These are phyloP conservation scores for Diploptera punctata DNA, from an alignment of 2,888 invertebrate genomes.

Conservation along the genomic window DNA sequence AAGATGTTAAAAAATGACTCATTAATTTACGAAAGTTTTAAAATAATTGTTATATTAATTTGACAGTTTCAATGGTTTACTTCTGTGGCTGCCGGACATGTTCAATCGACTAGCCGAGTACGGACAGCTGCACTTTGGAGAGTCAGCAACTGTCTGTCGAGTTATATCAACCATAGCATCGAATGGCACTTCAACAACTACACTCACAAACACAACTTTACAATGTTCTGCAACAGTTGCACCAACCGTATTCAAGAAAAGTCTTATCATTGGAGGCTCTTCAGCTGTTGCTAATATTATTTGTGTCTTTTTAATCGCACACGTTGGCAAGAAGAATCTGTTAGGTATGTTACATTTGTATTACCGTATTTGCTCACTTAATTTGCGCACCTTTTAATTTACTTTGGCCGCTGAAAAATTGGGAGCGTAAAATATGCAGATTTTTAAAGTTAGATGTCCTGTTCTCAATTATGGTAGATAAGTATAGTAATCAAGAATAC, in stretches of 20 bases:
- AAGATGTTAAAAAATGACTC: too few species aligned
- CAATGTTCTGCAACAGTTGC: constrained; percentile 29
- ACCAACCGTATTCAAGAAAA: constrained; percentile 39
- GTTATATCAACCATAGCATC: constrained; percentile 9
- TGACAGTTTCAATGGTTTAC: constrained; percentile 47
- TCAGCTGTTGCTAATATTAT: constrained; percentile 36
- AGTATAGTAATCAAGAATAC: too few species aligned
- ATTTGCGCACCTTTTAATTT: too few species aligned
- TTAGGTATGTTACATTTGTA: constrained; percentile 39
- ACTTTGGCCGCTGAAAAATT: too few species aligned
- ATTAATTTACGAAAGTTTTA: too few species aligned
- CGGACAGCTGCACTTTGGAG: constrained; percentile 47
- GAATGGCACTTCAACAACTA: neutral
- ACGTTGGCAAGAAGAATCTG: constrained; percentile 40
- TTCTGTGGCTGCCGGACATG: constrained; percentile 54
- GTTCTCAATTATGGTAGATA: too few species aligned
- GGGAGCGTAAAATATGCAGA: too few species aligned
- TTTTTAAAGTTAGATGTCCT: too few species aligned
- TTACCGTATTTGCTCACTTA: too few species aligned
- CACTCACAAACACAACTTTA: neutral
- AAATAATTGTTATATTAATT: constrained; percentile 16
- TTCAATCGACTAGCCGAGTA: constrained; percentile 51
- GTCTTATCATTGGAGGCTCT: constrained; percentile 38
- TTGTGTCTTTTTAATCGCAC: constrained; percentile 37
- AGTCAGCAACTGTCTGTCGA: constrained; percentile 50